A percentile compares a stretch with the other conserved stretches of the same genome.
Conservation (phyloP, 2,888 invertebrate genomes). For the Limnephilus auricula region DNA sequence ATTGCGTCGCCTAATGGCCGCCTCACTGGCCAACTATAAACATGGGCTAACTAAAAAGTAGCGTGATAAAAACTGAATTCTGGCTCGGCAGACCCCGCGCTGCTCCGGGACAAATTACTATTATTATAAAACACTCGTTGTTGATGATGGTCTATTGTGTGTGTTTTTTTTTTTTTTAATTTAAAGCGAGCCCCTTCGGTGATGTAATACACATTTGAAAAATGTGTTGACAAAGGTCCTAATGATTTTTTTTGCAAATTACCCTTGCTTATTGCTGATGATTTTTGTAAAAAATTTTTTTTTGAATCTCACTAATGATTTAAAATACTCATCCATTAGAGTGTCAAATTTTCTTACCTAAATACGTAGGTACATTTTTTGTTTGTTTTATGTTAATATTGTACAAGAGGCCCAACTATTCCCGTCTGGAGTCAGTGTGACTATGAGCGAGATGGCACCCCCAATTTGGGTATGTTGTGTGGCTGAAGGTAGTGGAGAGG, state of each 20-base stretch:
- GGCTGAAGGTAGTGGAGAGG: too few relatives aligned
- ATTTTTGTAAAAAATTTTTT: neutral
- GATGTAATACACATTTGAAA: neutral
- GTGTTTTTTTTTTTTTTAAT: too few relatives aligned
- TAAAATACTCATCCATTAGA: neutral
- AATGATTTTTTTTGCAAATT: neutral
- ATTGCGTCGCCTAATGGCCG: slow-evolving; percentile 15
- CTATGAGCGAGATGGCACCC: too few relatives aligned
- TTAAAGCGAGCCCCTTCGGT: neutral
- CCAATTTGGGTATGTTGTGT: too few relatives aligned
- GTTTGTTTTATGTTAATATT: too few relatives aligned
- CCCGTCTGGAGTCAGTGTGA: too few relatives aligned
- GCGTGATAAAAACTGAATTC: neutral
- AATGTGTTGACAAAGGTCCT: neutral
- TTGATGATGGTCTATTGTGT: neutral
- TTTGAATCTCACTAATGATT: neutral
- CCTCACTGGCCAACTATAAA: slow-evolving; percentile 12
- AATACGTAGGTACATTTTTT: too few relatives aligned
- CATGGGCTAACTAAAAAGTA: neutral
- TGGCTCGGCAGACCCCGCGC: neutral
- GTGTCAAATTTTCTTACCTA: neutral
- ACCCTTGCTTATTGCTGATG: neutral
- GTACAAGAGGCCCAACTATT: too few relatives aligned
- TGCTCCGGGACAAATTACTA: neutral
- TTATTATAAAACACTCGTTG: neutral